Evolutionary conservation across 2,888 invertebrate genomes (phyloP).

Genomic region (Drosophila kuntzei): DNA sequence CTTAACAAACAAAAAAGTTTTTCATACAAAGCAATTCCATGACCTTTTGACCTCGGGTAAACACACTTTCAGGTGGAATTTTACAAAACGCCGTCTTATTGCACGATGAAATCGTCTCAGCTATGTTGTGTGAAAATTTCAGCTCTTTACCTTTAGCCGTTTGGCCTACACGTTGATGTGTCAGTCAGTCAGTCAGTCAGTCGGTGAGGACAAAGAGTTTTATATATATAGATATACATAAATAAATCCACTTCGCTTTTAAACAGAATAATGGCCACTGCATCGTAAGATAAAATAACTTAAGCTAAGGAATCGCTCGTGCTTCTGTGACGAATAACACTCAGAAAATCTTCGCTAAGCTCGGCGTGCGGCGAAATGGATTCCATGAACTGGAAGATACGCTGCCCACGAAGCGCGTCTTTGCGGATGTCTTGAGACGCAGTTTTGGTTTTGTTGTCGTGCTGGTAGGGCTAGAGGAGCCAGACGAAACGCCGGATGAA

Average conservation of each 20-base stretch:
- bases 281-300: slow-evolving; percentile 50
- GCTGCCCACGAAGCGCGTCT: slow-evolving; percentile 83
- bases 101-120: too few relatives aligned
- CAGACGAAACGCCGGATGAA: slow-evolving; percentile 85
- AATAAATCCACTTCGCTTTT: slow-evolving; percentile 41
- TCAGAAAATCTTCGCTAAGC: slow-evolving; percentile 85
- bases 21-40: too few relatives aligned
- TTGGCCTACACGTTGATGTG: too few relatives aligned
- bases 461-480: slow-evolving; percentile 84
- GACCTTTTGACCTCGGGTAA: too few relatives aligned
- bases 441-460: slow-evolving; percentile 84
- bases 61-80: too few relatives aligned
- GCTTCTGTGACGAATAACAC: neutral
- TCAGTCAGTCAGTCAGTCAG: too few relatives aligned
- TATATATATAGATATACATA: slow-evolving; percentile 12
- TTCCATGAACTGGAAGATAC: slow-evolving; percentile 85
- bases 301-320: slow-evolving; percentile 34
- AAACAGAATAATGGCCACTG: slow-evolving; percentile 59
- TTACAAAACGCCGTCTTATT: too few relatives aligned
- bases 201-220: too few relatives aligned
- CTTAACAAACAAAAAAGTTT: too few relatives aligned
- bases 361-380: slow-evolving; percentile 85
- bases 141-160: too few relatives aligned
- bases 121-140: too few relatives aligned
- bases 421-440: slow-evolving; percentile 82